Base-by-base conservation (phyloP, 2,113 vertebrate genomes). In the Colius striatus region DNA sequence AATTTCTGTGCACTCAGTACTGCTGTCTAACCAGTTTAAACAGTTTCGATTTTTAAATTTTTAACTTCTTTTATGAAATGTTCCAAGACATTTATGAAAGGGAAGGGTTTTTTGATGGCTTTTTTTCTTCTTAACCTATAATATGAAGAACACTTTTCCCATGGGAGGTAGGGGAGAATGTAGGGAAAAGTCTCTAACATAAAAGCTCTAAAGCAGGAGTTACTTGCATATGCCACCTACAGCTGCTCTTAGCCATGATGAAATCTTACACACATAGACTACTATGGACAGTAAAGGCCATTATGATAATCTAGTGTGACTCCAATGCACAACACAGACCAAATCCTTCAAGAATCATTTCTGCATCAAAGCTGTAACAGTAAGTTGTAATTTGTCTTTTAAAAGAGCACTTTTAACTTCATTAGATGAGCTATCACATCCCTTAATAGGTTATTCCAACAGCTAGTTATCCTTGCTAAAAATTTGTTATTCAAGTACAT, bases 321-420 rank as follows among this genome's bases (percentile, higher is more conserved):
- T 91, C 74, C 3, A 15, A 36, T 67, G 79, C 11, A 57, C 58
- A 74, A 41, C 72, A 88, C 13, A 8, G 76, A 75, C 38, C 62
- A 88, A 74, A 90, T 67, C 38, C 72, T 87, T 84, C 87, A 83
- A 71, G 72, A 63, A 43, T 78, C 38, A 65, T 90, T 93, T 93
- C 75, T 94, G 53, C 43, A 91, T 48, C 75, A 74, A 53, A 25
- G 55, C 78, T 63, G 36, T 68, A 83, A 94, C 10, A 55, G 9
- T 65, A 87, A 81, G 43, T 22, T 90, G 30, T 50, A 84, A 71
- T 60, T 50, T 87, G 11, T 51, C 84, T 79, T 84, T 63, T 70
- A 17, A 73, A 84, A 86, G 93, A 60, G 15, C 72, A 88, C 50
- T 87, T 87, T 38, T 57, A 53, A 67, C 29, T 95, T 92, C 68